Base-by-base conservation (phyloP, 2,888 invertebrate species). In the Ectemnius continuus region DNA sequence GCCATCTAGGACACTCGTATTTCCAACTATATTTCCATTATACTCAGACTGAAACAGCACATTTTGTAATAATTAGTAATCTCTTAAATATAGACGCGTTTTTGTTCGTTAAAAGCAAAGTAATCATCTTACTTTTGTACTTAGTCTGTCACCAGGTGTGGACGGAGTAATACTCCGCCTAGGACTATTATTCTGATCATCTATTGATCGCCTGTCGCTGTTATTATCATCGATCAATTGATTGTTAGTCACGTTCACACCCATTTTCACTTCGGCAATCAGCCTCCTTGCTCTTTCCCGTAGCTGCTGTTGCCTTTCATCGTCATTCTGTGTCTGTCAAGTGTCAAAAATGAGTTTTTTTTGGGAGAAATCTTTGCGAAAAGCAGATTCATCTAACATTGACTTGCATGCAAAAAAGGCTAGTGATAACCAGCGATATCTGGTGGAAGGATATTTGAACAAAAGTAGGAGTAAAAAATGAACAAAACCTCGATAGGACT, bases 201-300 rank as follows among this genome's bases (percentile, higher is more conserved):
- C 91, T 67, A 87, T 88, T 13, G 90, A 89, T 70, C 89, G 88
- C 70, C 87, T 86, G 59, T 89, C 90, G 69, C 87, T 87, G 67
- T 84, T 90, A 79, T 90, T 90, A 73, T 90, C 90, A 61, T 91
- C 90, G 63, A 75, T 82, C 36, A 88, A 84, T 85, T 88, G 91
- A 86, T 85, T 89, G 72, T 89, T 89, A 65, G 88, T 86, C 57
- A 92, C 89, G 59, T 90, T 89, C 28, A 92, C 91, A 46, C 94
- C 94, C 91, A 93, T 93, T 84, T 96, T 93, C 0, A 97, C 97
- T 88, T 98, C 97, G 0, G 97, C 97, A 74, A 98, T 97, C 67
- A 98, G 92, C 86, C 95, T 94, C 83, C 97, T 94, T 73, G 98
- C 98, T 89, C 98, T 93, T 90, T 98, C 98, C 6, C 97, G 93